Evolutionary conservation across 2,888 invertebrate species (phyloP), one percentile per base, ranked within the genome.

Genomic region (Caenorhabditis sp.): DNA sequence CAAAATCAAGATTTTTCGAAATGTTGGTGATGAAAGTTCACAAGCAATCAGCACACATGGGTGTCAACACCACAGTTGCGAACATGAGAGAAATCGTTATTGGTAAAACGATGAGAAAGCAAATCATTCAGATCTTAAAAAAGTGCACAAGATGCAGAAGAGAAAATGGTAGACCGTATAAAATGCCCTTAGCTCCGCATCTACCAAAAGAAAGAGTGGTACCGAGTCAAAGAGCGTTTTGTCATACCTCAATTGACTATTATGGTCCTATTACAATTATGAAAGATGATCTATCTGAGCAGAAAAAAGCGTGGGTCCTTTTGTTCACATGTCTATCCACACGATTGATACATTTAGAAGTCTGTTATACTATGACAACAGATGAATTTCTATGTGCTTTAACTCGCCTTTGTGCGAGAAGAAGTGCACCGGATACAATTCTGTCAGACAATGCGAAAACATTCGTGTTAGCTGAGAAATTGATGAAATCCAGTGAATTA

Each of bases 381-480:
- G 67, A 67, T 8, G 57, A 61, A 57, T 67, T 61, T 21, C n/a
- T 67, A 5, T 12, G 61, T 12, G 62, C 67, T 0, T n/a, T 67
- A 21, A n/a, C 36, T 12, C 14, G 67, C 49, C 62, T 67, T 21
- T 57, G 31, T 17, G 14, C 49, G 1, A 43, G 67, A 57, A 7
- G 67, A 49, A 62, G 67, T n/a, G 49, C 23, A 36, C 67, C 67
- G 12, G 58, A 67, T 1, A 36, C 36, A 14, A 67, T 67, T 1
- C 62, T 52, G 1, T 31, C 58, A 0, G 67, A 67, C n/a, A 67
- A 67, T 36, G 67, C 38, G 1, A 26, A 58, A 17, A 63, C 62
- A 10, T 67, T 67, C 21, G 38, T 23, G 1, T 52, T 67, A 2
- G 53, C 63, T 3, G 0, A 56, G 2, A 20, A 67, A 58, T 62